These are phyloP conservation scores for Polydrusus tereticollis DNA, from an alignment of 2,888 invertebrate species.

Conservation along the genomic window DNA sequence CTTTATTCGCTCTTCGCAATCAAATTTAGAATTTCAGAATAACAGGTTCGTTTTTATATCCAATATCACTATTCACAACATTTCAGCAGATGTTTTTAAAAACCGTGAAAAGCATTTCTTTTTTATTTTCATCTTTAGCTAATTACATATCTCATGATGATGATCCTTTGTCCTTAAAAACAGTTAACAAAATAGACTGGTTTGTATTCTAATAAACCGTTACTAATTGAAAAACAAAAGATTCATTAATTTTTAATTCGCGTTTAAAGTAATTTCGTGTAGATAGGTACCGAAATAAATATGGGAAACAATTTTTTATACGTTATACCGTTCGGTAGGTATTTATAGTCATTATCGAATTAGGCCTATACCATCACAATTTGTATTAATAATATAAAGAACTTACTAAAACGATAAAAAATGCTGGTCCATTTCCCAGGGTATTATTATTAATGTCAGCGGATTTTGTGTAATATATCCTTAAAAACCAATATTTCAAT, in stretches of 20 bases:
- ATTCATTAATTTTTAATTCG: constrained; percentile 25
- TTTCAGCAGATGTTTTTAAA: constrained; percentile 1
- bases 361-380: constrained; percentile 4
- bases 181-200: constrained; percentile 8
- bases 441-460: neutral
- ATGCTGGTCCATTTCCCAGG: neutral
- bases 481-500: no score
- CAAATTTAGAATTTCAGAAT: no score
- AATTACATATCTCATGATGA: constrained; percentile 1
- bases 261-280: constrained; percentile 12
- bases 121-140: constrained; percentile 6
- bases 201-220: constrained; percentile 7
- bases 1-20: no score
- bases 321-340: neutral
- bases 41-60: no score
- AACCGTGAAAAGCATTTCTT: neutral
- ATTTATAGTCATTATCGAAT: constrained; percentile 18
- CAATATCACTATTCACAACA: no score
- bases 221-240: constrained; percentile 22
- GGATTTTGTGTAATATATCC: neutral
- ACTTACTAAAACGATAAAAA: neutral
- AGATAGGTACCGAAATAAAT: constrained; percentile 20
- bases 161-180: constrained; percentile 5
- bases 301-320: constrained; percentile 7
- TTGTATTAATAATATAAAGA: neutral